Base-by-base conservation (phyloP, 2,113 vertebrate species). In the Morone saxatilis region DNA sequence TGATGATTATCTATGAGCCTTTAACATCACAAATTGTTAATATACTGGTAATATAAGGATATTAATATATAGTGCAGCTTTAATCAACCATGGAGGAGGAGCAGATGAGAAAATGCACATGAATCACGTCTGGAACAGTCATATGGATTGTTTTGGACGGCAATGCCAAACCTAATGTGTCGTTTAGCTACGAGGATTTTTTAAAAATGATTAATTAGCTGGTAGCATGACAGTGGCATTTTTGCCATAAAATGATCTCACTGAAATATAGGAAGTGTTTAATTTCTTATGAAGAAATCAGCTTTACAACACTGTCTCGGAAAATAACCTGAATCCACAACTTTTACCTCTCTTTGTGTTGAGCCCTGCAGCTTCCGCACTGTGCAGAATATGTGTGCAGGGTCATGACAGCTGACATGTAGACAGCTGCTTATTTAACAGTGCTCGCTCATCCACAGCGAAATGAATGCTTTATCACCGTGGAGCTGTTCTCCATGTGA, bases 351-450 rank as follows among this genome's bases (percentile, higher is more conserved):
- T 63, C 62, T 73, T 7, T 66, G 51, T 22, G 12, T 57, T 47
- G 14, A 38, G 4, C 16, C n/a, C 19, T 17, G 11, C 12, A 20
- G 17, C 38, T 47, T 7, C 1, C 45, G 16, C 51, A 17, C 43
- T 1, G 36, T 53, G 31, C 71, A 69, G 60, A 59, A 56, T 48
- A n/a, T 63, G 53, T 78, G 71, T 67, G 22, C 74, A 70, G 71
- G 79, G 73, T 78, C 75, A 69, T 17, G 72, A 66, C 41, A 31
- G 79, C 63, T 75, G 86, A 87, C 76, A 54, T 62, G 76, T 56
- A 62, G 78, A 69, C 72, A 81, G 57, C 56, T 6, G 45, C 66
- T 75, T 68, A 48, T 80, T 90, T 31, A 92, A 84, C 85, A 77
- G 81, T 57, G 80, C 83, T 85, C 81, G 63, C 63, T 81, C 78